A percentile compares a stretch with the other conserved stretches of the same genome.
These are phyloP conservation scores for Criorhina ranunculi DNA, from an alignment of 2,888 invertebrate species.

Conservation along the genomic window DNA sequence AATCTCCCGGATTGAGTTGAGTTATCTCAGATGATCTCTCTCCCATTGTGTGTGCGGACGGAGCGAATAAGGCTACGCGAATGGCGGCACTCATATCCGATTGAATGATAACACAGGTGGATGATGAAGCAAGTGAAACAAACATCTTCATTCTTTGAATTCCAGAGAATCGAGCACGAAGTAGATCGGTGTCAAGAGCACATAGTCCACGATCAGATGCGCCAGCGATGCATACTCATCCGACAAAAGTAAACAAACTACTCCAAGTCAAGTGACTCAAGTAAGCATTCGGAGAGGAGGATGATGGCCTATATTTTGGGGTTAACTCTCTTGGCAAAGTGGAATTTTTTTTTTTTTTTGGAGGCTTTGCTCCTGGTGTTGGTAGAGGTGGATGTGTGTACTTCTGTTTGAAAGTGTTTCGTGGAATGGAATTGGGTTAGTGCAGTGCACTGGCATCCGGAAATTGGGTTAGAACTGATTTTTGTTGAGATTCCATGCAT, in stretches of 20 bases:
- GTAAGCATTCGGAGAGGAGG: constrained; percentile 3
- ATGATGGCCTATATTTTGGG: constrained; percentile 18
- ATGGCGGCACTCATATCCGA: constrained; percentile 34
- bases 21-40: not conserved
- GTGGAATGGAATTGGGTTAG: constrained; percentile 17
- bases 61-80: constrained; percentile 8
- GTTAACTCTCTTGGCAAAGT: constrained; percentile 4
- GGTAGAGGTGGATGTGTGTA: constrained; percentile 8
- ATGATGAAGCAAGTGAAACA: constrained; percentile 31
- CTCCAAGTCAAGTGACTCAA: constrained; percentile 10
- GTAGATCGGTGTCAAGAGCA: constrained; percentile 59
- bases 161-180: constrained; percentile 22
- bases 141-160: constrained; percentile 43
- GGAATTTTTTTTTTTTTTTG: constrained; percentile 7
- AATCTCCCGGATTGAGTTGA: constrained; percentile 11
- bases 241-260: constrained; percentile 1
- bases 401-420: constrained; percentile 14
- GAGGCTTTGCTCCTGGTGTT: not conserved
- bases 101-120: constrained; percentile 20
- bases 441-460: not conserved
- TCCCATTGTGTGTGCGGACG: not conserved
- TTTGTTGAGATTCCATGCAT: not conserved
- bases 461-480: not conserved
- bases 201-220: constrained; percentile 12
- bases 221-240: not conserved